Percentiles rank a stretch among this genome's conserved stretches.
Conservation (phyloP, 2,113 vertebrate species). For the Ochotona curzoniae region DNA sequence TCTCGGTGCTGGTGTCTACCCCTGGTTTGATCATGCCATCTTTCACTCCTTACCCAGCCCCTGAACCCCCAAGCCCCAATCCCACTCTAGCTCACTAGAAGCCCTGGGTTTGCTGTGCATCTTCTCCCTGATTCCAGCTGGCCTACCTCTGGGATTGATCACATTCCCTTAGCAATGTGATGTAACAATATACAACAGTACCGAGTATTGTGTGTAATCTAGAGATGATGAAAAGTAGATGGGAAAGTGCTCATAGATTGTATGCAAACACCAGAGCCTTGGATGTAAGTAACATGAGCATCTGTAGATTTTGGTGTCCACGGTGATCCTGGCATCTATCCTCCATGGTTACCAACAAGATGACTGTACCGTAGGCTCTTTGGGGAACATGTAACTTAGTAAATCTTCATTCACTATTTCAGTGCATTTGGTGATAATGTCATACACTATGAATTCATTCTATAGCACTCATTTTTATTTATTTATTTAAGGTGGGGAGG, state of each 20-base stretch:
- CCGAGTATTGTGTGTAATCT: neutral
- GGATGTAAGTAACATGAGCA: neutral
- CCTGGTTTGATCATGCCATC: neutral
- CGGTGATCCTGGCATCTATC: neutral
- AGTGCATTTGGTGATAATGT: neutral
- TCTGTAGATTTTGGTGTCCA: neutral
- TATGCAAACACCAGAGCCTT: neutral
- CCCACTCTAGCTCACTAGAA: too few relatives aligned
- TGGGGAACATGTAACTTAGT: neutral
- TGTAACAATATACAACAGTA: neutral
- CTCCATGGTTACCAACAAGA: neutral
- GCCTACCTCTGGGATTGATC: neutral
- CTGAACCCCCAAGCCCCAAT: too few relatives aligned
- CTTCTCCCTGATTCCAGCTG: neutral
- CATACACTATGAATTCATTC: fast-evolving
- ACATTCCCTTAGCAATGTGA: neutral
- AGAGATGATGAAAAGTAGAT: too few relatives aligned
- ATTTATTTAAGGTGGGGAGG: too few relatives aligned
- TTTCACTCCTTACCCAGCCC: neutral
- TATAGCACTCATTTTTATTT: too few relatives aligned
- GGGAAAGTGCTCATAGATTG: neutral
- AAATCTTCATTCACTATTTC: neutral
- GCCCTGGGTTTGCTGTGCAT: neutral
- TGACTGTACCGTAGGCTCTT: neutral
- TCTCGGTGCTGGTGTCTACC: neutral